Evolutionary conservation across 1,140 invertebrate genomes (phyloP), one percentile per base, ranked within the genome.

Genomic region (Micrasema minimum): DNA sequence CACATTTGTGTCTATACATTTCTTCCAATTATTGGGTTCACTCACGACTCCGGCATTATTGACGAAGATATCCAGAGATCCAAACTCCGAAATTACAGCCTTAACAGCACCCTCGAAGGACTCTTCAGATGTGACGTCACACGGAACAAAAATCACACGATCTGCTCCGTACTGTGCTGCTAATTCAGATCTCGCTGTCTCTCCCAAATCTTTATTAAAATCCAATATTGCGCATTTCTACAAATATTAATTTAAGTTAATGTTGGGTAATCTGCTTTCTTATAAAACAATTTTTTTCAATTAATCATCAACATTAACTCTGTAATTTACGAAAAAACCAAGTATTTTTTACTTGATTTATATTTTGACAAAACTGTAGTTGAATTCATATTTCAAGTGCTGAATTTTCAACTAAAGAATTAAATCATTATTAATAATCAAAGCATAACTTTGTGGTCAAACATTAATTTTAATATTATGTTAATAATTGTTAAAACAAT

Each of bases 61-160:
- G 11, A 57, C 53, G 20, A 57, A 37, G 16, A 57, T 57, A 26
- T 57, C 53, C n/a, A 57, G n/a, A 16, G 2, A 9, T n/a, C n/a
- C n/a, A 57, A 57, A 57, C 2, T 37, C 31, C 12, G 9, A n/a
- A 6, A 1, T 12, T 1, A 57, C 26, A 5, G 23, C 14, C 23
- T 57, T 57, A 10, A 57, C 53, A 11, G 66, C 67, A 50, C 53
- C 48, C n/a, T 41, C 53, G 9, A 57, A 37, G 16, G 4, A 35
- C 9, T 35, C 53, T 35, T 57, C n/a, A 2, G 74, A 75, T 10
- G 76, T 77, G 12, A 77, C 76, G 43, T 78, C 76, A 53, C 38
- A 51, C 12, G 71, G 59, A 10, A 76, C 61, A 57, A 75, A 79
- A 9, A 73, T 55, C 4, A 68, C 70, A n/a, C 66, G 26, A 41